These are phyloP conservation scores for Bombus confusus DNA, from an alignment of 1,140 invertebrate species.

Conservation along the genomic window DNA sequence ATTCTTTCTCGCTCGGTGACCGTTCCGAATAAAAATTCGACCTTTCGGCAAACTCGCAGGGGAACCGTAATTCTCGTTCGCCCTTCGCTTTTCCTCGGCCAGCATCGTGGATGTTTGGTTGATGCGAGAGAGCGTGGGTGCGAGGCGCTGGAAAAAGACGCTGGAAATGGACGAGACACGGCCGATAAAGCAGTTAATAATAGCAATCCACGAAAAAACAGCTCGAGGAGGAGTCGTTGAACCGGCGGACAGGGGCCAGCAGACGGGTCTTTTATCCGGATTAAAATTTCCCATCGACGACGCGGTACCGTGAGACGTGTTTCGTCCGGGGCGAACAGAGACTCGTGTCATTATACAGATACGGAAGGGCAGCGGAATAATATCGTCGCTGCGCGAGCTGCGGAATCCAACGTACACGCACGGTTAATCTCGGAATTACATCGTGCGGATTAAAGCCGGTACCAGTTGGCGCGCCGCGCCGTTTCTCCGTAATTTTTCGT, in stretches of 20 bases:
- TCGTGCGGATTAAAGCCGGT: conserved; percentile 49
- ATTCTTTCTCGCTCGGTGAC: neutral
- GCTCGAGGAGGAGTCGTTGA: neutral
- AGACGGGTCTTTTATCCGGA: conserved; percentile 22
- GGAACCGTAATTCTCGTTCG: neutral
- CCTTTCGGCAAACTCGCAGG: conserved; percentile 3
- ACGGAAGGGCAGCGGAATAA: conserved; percentile 50
- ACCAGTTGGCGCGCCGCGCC: too few species aligned
- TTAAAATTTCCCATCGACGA: conserved; percentile 39
- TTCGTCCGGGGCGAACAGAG: conserved; percentile 9
- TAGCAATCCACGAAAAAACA: neutral
- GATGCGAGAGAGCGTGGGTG: neutral
- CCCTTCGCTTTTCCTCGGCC: neutral
- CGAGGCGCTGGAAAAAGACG: neutral
- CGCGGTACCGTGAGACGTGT: conserved; percentile 6
- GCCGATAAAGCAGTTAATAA: conserved; percentile 4
- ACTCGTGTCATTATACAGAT: conserved; percentile 44
- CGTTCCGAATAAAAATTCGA: conserved; percentile 32
- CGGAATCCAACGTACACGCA: conserved; percentile 50
- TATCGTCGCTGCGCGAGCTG: conserved; percentile 36
- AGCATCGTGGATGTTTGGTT: neutral
- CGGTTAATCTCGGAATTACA: conserved; percentile 62
- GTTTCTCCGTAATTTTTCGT: too few species aligned
- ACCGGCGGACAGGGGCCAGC: neutral
- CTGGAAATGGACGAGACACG: neutral